phyloP scores from a whole-genome alignment of 2,797 vertebrate genomes.

The Gobionotothen gibberifrons region DNA sequence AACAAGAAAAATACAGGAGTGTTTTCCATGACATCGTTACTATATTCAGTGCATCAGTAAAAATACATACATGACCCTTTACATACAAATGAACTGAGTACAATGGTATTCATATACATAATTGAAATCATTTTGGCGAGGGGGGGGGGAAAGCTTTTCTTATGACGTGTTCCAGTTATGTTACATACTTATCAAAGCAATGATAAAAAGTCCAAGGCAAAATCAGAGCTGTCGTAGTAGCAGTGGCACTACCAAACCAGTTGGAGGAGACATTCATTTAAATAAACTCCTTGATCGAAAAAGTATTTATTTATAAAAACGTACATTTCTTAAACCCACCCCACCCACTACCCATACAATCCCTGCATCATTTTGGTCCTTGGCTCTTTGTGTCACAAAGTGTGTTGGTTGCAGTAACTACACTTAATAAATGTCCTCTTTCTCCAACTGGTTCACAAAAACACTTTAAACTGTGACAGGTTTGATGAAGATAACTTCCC shows the following conservation, averaged over 20 bases:
- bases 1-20: conserved; percentile 26
- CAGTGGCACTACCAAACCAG: background rate
- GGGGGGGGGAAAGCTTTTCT: background rate
- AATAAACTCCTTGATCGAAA: conserved; percentile 1
- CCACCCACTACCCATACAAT: too few species aligned
- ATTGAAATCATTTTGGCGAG: conserved; percentile 15
- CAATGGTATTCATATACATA: conserved; percentile 60
- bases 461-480: conserved; percentile 18
- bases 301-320: background rate
- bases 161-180: conserved; percentile 12
- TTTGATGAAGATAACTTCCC: conserved; percentile 23
- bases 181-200: conserved; percentile 38
- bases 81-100: conserved; percentile 66
- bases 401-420: conserved; percentile 13
- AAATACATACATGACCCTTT: conserved; percentile 60
- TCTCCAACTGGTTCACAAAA: conserved; percentile 9
- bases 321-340: background rate
- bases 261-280: background rate
- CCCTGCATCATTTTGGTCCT: conserved; percentile 36
- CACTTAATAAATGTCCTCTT: conserved; percentile 6
- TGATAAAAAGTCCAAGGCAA: conserved; percentile 26
- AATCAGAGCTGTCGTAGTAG: conserved; percentile 20
- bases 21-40: conserved; percentile 44
- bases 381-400: conserved; percentile 9
- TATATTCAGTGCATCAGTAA: conserved; percentile 54